Conservation (phyloP, 2,888 invertebrate species). For the Alloscopus bannaensis region DNA sequence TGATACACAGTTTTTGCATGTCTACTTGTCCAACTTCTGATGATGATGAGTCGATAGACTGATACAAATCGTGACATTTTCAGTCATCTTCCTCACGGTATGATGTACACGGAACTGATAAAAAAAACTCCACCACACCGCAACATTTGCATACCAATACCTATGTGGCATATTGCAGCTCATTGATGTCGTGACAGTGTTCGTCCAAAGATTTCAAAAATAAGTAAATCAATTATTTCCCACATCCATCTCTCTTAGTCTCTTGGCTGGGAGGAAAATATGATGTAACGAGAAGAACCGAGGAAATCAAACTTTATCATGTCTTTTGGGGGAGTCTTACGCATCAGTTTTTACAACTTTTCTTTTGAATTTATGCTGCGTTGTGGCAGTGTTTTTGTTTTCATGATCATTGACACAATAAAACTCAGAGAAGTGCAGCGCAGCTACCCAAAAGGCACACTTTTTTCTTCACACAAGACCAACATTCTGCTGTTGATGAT, state of each 20-base stretch:
- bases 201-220: background rate
- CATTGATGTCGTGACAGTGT: background rate
- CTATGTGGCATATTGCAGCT: background rate
- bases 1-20: background rate
- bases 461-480: too few species aligned
- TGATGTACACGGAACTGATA: constrained; percentile 28
- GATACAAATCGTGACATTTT: constrained; percentile 35
- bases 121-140: too few species aligned
- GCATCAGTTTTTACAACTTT: too few species aligned
- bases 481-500: too few species aligned
- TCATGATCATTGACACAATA: too few species aligned
- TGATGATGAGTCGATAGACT: background rate
- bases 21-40: background rate
- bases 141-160: background rate
- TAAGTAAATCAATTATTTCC: constrained; percentile 10
- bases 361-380: too few species aligned
- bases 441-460: background rate
- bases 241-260: background rate
- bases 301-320: background rate
- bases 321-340: too few species aligned
- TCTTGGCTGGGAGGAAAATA: background rate
- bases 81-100: constrained; percentile 13
- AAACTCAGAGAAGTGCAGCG: too few species aligned
- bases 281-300: background rate
- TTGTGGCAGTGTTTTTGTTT: too few species aligned